Evolutionary conservation across 1,140 invertebrate species (phyloP).

Genomic region (Bombyx mori): ASM3026992v2 NC_085128.1:12079501-12080000

Average conservation of each 20-base stretch:
- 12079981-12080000: too few species aligned
- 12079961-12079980: too few species aligned
- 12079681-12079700: conserved; percentile 68
- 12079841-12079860: too few species aligned
- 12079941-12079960: too few species aligned
- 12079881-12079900: too few species aligned
- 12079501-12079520: conserved; percentile 43
- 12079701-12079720: conserved; percentile 61
- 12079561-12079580: conserved; percentile 40
- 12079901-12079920: too few species aligned
- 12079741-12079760: conserved; percentile 12
- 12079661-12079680: conserved; percentile 58
- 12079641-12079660: conserved; percentile 69
- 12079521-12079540: conserved; percentile 70
- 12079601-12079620: conserved; percentile 41
- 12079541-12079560: conserved; percentile 59
- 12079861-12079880: too few species aligned
- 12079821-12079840: not conserved
- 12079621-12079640: conserved; percentile 64
- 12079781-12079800: conserved; percentile 2
- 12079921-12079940: too few species aligned
- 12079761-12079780: conserved; percentile 8
- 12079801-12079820: conserved; percentile 1
- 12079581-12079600: conserved; percentile 32
- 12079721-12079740: conserved; percentile 49